Percentiles rank a stretch among this genome's conserved stretches.
phyloP scores from a whole-genome alignment of 2,113 vertebrate genomes.

The Ceratotherium simum region DNA sequence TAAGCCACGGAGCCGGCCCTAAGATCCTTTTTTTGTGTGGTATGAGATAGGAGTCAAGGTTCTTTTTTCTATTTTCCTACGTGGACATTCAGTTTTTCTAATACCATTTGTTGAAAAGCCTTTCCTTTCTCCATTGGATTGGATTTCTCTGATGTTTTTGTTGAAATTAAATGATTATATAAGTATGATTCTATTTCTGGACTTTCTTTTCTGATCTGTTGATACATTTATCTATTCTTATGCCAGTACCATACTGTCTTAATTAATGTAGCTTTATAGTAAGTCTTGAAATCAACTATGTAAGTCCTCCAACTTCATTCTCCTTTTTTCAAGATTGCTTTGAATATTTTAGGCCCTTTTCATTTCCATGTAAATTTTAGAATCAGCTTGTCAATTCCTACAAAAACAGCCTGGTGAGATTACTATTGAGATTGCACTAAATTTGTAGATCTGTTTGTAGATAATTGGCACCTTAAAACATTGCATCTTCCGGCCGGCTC shows the following conservation, averaged over 20 bases:
- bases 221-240: background rate
- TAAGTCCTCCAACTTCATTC: background rate
- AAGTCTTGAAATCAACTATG: background rate
- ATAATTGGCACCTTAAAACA: background rate
- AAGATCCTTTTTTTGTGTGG: too few species aligned
- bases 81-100: background rate
- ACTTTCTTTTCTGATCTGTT: background rate
- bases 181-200: background rate
- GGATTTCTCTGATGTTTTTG: background rate
- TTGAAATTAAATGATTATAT: constrained; percentile 17
- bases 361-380: constrained; percentile 27
- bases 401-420: background rate
- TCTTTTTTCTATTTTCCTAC: background rate
- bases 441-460: constrained; percentile 1
- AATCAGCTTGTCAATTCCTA: background rate
- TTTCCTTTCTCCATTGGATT: background rate
- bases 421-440: background rate
- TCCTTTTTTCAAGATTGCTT: background rate
- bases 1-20: too few species aligned
- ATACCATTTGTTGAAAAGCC: background rate
- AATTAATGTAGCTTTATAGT: background rate
- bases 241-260: background rate
- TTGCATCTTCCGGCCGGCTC: background rate
- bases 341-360: background rate
- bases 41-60: background rate